Percentiles rank a stretch among this genome's conserved stretches.
Conservation (phyloP, 37 sponge, comb jelly and placozoan genomes). For the Diacarnus erythraeanus region DNA sequence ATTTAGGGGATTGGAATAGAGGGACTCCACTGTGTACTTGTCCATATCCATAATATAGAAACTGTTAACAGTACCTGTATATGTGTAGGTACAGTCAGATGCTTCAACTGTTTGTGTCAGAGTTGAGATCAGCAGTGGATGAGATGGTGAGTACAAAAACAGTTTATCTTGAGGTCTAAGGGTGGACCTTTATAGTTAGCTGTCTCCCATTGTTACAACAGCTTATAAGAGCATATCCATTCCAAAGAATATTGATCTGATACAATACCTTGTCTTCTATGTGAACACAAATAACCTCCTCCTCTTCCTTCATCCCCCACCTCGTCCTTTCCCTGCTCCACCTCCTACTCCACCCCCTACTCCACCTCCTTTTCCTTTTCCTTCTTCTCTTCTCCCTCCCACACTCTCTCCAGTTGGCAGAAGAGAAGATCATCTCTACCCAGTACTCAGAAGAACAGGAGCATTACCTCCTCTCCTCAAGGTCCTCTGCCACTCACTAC, state of each 20-base stretch:
- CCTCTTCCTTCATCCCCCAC: neutral
- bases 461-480: conserved; percentile 15
- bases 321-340: neutral
- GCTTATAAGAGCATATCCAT: no score
- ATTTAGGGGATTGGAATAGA: neutral
- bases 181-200: neutral
- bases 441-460: conserved; percentile 11
- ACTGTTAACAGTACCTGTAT: no score
- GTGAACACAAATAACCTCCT: no score
- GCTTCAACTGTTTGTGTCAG: conserved; percentile 19
- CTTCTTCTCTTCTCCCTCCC: neutral
- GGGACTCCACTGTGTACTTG: no score
- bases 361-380: neutral
- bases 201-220: no score
- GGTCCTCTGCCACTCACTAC: conserved; percentile 70
- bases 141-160: conserved; percentile 31
- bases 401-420: conserved; percentile 28
- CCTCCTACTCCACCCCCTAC: neutral
- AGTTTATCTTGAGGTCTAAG: no score
- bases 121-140: conserved; percentile 42
- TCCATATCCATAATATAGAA: no score
- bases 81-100: conserved; percentile 38
- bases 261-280: neutral
- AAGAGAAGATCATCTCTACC: conserved; percentile 7
- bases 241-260: neutral